Evolutionary conservation across 2,888 invertebrate species (phyloP).

Genomic region (Harpagoxenus sublaevis): DNA sequence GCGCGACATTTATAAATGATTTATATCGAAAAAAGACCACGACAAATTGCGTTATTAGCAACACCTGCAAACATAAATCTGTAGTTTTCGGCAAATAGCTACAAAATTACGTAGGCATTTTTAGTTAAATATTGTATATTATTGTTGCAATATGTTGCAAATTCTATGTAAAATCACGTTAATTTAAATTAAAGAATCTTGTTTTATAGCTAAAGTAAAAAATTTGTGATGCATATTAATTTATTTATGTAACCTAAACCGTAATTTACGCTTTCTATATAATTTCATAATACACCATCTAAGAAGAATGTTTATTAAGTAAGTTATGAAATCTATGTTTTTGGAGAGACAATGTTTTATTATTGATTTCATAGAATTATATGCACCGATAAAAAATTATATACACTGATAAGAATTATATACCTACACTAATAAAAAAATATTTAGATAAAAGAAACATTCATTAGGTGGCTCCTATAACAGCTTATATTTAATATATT

Average conservation of each 20-base stretch:
- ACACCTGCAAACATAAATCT: conserved; percentile 21
- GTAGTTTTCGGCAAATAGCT: not conserved
- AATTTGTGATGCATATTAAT: not conserved
- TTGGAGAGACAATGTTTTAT: not conserved
- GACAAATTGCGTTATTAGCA: conserved; percentile 31
- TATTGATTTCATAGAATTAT: not conserved
- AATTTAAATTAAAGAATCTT: not conserved
- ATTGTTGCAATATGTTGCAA: not conserved
- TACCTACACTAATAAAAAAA: no score
- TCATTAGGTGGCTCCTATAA: no score
- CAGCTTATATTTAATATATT: no score
- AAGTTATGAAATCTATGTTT: conserved; percentile 1
- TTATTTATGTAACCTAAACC: not conserved
- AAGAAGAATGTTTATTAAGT: conserved; percentile 20
- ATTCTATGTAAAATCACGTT: not conserved
- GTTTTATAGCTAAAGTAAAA: conserved; percentile 5
- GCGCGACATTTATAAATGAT: conserved; percentile 32
- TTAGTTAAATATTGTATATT: not conserved
- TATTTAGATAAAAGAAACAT: no score
- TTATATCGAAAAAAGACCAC: conserved; percentile 6
- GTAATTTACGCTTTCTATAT: conserved; percentile 22
- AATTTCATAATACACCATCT: not conserved
- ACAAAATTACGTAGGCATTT: conserved; percentile 15
- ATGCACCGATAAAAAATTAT: no score
- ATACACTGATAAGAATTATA: no score